These are phyloP conservation scores for Speoplatyrhinus poulsoni DNA, from an alignment of 2,113 vertebrate genomes.

Conservation along the genomic window DNA sequence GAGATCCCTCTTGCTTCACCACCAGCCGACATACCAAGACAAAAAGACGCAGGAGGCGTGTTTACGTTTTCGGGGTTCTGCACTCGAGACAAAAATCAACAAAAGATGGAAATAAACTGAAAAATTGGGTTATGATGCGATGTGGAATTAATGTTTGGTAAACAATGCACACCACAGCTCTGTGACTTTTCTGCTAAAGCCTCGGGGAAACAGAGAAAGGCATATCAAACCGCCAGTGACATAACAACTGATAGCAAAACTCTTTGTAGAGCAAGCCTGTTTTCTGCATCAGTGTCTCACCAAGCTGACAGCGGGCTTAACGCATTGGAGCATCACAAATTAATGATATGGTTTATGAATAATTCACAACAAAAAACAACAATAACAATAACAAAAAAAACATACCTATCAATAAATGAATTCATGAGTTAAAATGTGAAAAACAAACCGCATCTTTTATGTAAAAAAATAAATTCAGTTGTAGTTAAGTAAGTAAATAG, in stretches of 20 bases:
- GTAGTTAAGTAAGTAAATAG: constrained; percentile 58
- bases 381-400: constrained; percentile 19
- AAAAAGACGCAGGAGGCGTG: constrained; percentile 17
- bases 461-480: constrained; percentile 73
- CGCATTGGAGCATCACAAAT: constrained; percentile 59
- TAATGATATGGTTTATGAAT: constrained; percentile 62
- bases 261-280: constrained; percentile 47
- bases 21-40: constrained; percentile 17
- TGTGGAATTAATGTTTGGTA: constrained; percentile 45
- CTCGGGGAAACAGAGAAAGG: constrained; percentile 47
- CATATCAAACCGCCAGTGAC: constrained; percentile 52
- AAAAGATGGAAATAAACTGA: constrained; percentile 5
- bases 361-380: constrained; percentile 40
- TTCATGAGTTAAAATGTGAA: constrained; percentile 48
- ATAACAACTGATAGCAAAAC: constrained; percentile 49
- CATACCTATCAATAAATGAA: constrained; percentile 52
- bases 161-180: constrained; percentile 42
- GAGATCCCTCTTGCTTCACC: constrained; percentile 14
- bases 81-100: constrained; percentile 1
- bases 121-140: constrained; percentile 20
- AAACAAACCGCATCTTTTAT: constrained; percentile 50
- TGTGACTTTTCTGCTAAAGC: constrained; percentile 30
- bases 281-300: constrained; percentile 64
- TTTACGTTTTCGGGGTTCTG: constrained; percentile 22
- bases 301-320: constrained; percentile 59